These are phyloP conservation scores for Arrhopalites spinosus DNA, from an alignment of 2,888 invertebrate genomes.

Conservation along the genomic window DNA sequence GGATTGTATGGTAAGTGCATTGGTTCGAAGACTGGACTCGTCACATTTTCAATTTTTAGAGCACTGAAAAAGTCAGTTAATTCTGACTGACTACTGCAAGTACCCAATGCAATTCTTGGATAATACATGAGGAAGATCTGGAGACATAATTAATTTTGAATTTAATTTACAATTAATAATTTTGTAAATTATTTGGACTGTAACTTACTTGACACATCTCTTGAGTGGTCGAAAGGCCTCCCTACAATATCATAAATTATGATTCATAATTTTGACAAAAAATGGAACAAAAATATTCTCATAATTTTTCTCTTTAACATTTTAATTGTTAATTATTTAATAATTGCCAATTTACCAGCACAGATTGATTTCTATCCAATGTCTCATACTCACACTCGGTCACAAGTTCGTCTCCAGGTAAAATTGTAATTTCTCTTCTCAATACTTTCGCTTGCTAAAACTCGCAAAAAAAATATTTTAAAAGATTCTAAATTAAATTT, in stretches of 20 bases:
- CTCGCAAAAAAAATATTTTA: neutral
- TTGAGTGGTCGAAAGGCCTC: conserved; percentile 66
- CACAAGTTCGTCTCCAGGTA: conserved; percentile 80
- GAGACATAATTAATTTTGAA: too few relatives aligned
- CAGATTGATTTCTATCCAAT: conserved; percentile 63
- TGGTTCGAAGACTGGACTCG: too few relatives aligned
- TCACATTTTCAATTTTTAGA: conserved; percentile 63
- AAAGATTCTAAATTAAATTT: neutral
- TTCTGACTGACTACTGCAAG: conserved; percentile 84
- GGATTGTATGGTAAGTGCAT: too few relatives aligned
- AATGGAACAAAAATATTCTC: neutral
- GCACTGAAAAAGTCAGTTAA: conserved; percentile 82
- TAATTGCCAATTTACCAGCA: neutral
- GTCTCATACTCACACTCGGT: conserved; percentile 84
- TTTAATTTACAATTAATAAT: too few relatives aligned
- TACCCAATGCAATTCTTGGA: conserved; percentile 77
- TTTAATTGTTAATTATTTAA: too few relatives aligned
- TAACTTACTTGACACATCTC: conserved; percentile 90
- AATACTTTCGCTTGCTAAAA: conserved; percentile 71
- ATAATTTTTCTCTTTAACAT: too few relatives aligned
- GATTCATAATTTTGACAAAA: neutral
- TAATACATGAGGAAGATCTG: conserved; percentile 82
- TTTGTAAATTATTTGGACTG: too few relatives aligned
- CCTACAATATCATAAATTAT: neutral
- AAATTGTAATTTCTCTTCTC: conserved; percentile 73